Percentiles rank a stretch among this genome's conserved stretches.
These are phyloP conservation scores for Callimorpha dominula DNA, from an alignment of 2,888 invertebrate genomes.

Conservation along the genomic window DNA sequence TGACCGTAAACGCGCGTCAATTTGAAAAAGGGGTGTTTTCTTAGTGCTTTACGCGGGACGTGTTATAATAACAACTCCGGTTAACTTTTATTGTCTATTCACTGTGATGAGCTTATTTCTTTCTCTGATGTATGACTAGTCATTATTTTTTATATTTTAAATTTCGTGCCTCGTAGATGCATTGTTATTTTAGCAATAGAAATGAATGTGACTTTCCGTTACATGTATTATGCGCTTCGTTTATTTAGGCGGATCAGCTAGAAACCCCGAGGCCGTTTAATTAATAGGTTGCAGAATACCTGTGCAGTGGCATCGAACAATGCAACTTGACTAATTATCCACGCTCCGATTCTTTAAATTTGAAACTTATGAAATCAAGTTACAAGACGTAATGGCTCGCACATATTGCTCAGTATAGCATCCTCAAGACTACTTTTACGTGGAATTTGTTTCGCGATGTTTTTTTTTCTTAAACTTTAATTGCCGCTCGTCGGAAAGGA, in stretches of 20 bases:
- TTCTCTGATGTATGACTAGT: slow-evolving; percentile 76
- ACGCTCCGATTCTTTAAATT: slow-evolving; percentile 83
- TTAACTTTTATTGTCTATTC: slow-evolving; percentile 81
- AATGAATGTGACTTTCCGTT: slow-evolving; percentile 53
- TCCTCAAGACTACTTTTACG: slow-evolving; percentile 70
- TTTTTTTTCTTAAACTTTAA: slow-evolving; percentile 79
- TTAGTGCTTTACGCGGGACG: slow-evolving; percentile 68
- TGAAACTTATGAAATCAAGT: slow-evolving; percentile 81
- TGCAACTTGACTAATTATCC: slow-evolving; percentile 78
- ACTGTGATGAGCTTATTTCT: slow-evolving; percentile 82
- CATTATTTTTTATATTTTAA: slow-evolving; percentile 66
- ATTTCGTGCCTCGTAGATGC: slow-evolving; percentile 55
- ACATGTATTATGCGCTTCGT: slow-evolving; percentile 61
- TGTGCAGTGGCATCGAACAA: slow-evolving; percentile 81
- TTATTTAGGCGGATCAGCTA: slow-evolving; percentile 79
- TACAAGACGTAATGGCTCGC: slow-evolving; percentile 68
- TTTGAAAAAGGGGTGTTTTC: slow-evolving; percentile 83
- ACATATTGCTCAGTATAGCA: slow-evolving; percentile 50
- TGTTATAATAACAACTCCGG: slow-evolving; percentile 75
- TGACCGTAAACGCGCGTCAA: slow-evolving; percentile 81
- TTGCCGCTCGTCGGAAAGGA: slow-evolving; percentile 75
- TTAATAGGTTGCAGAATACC: slow-evolving; percentile 81
- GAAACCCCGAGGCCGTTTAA: slow-evolving; percentile 68
- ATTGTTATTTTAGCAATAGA: slow-evolving; percentile 77
- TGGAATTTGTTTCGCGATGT: slow-evolving; percentile 76